These are phyloP conservation scores for Castor canadensis DNA, from an alignment of 2,113 vertebrate genomes.

Conservation along the genomic window DNA sequence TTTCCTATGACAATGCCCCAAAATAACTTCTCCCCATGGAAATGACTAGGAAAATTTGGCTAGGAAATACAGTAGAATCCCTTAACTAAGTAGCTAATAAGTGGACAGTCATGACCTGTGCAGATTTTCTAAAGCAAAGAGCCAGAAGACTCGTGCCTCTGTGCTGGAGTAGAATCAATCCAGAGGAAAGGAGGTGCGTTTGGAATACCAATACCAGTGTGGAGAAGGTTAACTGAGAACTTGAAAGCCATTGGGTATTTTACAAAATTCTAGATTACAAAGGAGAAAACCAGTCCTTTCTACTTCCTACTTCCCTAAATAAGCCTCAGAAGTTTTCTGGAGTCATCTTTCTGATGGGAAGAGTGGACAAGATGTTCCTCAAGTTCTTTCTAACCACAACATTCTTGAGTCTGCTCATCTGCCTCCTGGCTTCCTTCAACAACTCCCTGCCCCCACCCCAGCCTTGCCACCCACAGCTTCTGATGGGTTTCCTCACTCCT, in stretches of 20 bases:
- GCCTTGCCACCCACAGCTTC: not conserved
- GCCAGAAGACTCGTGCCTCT: not conserved
- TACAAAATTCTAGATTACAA: not conserved
- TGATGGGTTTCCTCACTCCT: not conserved
- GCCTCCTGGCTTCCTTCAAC: not conserved
- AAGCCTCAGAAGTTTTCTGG: not conserved
- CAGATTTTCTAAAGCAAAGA: not conserved
- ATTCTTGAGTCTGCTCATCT: not conserved
- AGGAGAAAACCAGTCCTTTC: not conserved
- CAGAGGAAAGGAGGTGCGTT: fast-evolving
- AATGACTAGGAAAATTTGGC: not conserved
- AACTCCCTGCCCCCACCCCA: not conserved
- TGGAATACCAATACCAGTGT: not conserved
- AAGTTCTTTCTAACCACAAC: not conserved
- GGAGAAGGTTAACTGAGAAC: not conserved
- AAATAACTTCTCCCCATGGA: not conserved
- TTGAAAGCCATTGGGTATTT: not conserved
- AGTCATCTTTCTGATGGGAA: not conserved
- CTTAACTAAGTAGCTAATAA: not conserved
- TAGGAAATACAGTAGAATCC: not conserved
- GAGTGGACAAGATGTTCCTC: not conserved
- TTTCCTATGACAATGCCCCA: not conserved
- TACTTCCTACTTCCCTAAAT: not conserved
- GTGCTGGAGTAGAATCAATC: not conserved
- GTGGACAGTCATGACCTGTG: not conserved